Evolutionary conservation across 2,888 invertebrate genomes (phyloP).

Genomic region (Cephus pygmeus): DNA sequence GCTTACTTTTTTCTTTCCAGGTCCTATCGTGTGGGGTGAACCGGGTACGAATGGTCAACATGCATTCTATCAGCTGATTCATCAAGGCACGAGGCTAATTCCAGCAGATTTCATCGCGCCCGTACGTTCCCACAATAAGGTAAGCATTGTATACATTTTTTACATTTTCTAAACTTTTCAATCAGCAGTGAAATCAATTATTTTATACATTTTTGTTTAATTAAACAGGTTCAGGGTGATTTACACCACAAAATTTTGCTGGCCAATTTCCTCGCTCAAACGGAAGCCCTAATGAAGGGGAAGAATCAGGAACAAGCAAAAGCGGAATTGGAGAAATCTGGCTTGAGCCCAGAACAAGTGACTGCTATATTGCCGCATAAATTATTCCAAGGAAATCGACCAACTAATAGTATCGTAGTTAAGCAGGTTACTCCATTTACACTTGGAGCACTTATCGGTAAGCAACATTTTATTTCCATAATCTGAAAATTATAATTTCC

Average conservation of each 20-base stretch:
- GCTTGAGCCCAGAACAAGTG: conserved; percentile 79
- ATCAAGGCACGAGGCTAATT: conserved; percentile 91
- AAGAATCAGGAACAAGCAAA: conserved; percentile 77
- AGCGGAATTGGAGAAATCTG: conserved; percentile 83
- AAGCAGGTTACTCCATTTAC: conserved; percentile 92
- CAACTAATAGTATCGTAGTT: conserved; percentile 96
- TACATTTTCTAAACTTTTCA: not conserved
- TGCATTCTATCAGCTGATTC: conserved; percentile 99
- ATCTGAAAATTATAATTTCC: not conserved
- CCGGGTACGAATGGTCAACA: conserved; percentile 99
- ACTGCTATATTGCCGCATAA: conserved; percentile 92
- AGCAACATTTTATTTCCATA: conserved; percentile 43
- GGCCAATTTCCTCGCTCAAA: conserved; percentile 98
- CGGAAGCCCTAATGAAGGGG: conserved; percentile 96
- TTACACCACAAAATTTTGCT: conserved; percentile 94
- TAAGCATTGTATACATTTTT: conserved; percentile 21
- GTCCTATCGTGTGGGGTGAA: conserved; percentile 85
- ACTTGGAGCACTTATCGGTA: conserved; percentile 93
- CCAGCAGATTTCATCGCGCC: conserved; percentile 98
- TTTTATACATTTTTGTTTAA: not conserved
- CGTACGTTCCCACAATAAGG: conserved; percentile 85
- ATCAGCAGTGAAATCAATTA: not conserved
- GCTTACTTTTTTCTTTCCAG: conserved; percentile 33
- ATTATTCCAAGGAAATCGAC: conserved; percentile 95
- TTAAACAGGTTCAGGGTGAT: conserved; percentile 70